These are phyloP conservation scores for Cactoblastis cactorum DNA, from an alignment of 2,888 invertebrate species.

Conservation along the genomic window DNA sequence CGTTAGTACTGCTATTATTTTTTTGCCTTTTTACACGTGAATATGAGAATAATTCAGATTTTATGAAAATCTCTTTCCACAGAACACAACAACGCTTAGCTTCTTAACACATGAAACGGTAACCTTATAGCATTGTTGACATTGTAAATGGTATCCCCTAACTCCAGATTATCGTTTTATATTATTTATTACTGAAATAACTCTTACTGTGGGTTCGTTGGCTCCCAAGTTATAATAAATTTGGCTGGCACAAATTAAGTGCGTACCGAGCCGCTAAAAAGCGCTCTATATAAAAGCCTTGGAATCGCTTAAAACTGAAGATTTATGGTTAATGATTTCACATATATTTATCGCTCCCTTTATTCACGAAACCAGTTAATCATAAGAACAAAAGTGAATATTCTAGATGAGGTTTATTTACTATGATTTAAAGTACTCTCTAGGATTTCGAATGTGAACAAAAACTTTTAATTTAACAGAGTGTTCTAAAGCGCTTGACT, in stretches of 20 bases:
- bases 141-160: slow-evolving; percentile 19
- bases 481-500: no score
- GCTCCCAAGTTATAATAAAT: slow-evolving; percentile 49
- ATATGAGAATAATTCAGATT: no score
- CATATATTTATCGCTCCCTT: slow-evolving; percentile 2
- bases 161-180: slow-evolving; percentile 32
- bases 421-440: background rate
- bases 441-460: background rate
- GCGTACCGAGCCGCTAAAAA: slow-evolving; percentile 33
- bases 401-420: background rate
- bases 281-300: slow-evolving; percentile 30
- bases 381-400: slow-evolving; percentile 3
- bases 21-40: no score
- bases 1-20: no score
- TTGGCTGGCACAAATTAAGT: slow-evolving; percentile 46
- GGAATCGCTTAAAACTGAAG: slow-evolving; percentile 16
- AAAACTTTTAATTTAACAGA: background rate
- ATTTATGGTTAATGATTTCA: slow-evolving; percentile 13
- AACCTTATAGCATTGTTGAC: slow-evolving; percentile 17
- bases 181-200: slow-evolving; percentile 47
- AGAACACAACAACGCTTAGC: background rate
- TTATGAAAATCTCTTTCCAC: no score
- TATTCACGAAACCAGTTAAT: slow-evolving; percentile 3
- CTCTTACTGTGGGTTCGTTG: slow-evolving; percentile 48
- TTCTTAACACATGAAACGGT: background rate